Evolutionary conservation across 1,140 invertebrate genomes (phyloP).

Genomic region (Philopotamus ludificatus): DNA sequence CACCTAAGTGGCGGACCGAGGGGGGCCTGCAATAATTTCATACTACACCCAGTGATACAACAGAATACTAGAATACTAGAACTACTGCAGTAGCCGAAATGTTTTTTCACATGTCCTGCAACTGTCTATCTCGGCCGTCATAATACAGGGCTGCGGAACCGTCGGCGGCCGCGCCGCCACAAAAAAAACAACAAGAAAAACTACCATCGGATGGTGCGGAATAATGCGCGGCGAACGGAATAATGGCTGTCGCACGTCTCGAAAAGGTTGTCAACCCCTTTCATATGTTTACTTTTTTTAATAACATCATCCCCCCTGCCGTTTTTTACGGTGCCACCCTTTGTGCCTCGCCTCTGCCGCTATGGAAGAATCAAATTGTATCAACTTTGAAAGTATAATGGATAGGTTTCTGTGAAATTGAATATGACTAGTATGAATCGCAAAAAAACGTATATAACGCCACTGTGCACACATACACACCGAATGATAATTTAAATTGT

Average conservation of each 20-base stretch:
- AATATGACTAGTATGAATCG: conserved; percentile 41
- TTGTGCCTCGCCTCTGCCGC: conserved; percentile 29
- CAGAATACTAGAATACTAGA: too few relatives aligned
- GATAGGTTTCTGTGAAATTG: conserved; percentile 41
- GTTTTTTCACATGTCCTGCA: conserved; percentile 37
- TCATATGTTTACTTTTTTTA: conserved; percentile 36
- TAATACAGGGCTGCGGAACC: too few relatives aligned
- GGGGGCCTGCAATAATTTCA: neutral
- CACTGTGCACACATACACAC: neutral
- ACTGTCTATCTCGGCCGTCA: too few relatives aligned
- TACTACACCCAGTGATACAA: conserved; percentile 31
- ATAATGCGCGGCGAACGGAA: too few relatives aligned
- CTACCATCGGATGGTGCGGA: too few relatives aligned
- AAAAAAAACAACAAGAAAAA: too few relatives aligned
- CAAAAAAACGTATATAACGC: conserved; percentile 29
- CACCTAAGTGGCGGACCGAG: conserved; percentile 32
- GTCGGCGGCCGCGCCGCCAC: too few relatives aligned
- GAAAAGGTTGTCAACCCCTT: conserved; percentile 19
- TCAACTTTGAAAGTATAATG: conserved; percentile 41
- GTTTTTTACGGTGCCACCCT: conserved; percentile 36
- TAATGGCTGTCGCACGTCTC: too few relatives aligned
- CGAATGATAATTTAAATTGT: conserved; percentile 37
- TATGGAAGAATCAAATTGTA: conserved; percentile 41
- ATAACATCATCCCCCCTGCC: conserved; percentile 37
- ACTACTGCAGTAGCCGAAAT: conserved; percentile 36